Base-by-base conservation (phyloP, 2,113 vertebrate species). In the Xiphorhynchus elegans region DNA sequence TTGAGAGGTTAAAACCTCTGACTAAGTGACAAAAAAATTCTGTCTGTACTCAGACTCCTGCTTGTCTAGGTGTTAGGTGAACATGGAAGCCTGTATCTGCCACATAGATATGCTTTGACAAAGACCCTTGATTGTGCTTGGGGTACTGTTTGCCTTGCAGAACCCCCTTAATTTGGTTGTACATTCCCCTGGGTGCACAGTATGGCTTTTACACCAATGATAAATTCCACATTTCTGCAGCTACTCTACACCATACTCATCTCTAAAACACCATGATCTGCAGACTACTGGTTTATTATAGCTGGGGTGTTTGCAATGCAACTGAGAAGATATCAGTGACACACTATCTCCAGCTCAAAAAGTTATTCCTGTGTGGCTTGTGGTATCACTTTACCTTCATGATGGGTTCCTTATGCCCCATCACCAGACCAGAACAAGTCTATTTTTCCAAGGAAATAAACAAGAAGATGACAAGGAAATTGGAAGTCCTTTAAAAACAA, bases 1-100 rank as follows among this genome's bases (percentile, higher is more conserved):
- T 58, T 88, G 52, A 90, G 58, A 88, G 11, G 16, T 66, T 82
- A 93, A 92, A 96, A 92, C 66, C 47, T n/a, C 16, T 44, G 66
- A 96, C 66, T 31, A 64, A 84, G 31, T 87, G 49, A 84, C 40
- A 29, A 40, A 80, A 93, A 60, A 28, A 2, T 20, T 3, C 8
- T 46, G 24, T 8, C 7, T 75, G 8, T 59, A 44, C 70, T 83
- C 17, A 81, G 44, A 44, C 24, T 50, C 23, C 62, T 25, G 13
- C 67, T 79, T 85, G 42, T 60, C 25, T 62, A 63, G 28, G 47
- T 66, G 52, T 66, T 28, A 49, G 42, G 23, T 68, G 39, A 60
- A 73, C 18, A 19, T 21, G 24, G 56, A 93, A 73, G 15, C 19
- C 47, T 44, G 14, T 70, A 28, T 49, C 78, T 70, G 17, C 28